Percentiles rank a stretch among this genome's conserved stretches.
phyloP scores from a whole-genome alignment of 2,888 invertebrate genomes.

The Rambutsinella grinnellia region DNA sequence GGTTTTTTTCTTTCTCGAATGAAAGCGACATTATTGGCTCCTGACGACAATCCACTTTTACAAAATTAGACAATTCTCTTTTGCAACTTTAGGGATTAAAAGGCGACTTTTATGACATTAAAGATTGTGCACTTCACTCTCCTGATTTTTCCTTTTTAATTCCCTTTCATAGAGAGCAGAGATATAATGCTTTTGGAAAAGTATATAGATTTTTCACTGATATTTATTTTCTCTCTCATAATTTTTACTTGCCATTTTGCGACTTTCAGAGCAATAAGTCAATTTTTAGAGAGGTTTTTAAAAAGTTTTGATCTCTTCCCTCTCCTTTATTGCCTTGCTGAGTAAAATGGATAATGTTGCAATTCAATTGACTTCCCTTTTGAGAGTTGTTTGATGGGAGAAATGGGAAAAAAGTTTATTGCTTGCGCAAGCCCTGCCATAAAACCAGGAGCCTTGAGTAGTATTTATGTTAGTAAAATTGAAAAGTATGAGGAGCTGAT shows the following conservation, averaged over 20 bases:
- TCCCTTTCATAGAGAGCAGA: no score
- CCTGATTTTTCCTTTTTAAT: not conserved
- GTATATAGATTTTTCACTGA: no score
- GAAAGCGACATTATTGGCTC: not conserved
- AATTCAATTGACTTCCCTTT: constrained; percentile 29
- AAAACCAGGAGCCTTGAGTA: no score
- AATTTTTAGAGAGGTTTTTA: constrained; percentile 45
- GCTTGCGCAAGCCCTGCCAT: constrained; percentile 33
- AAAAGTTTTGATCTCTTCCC: no score
- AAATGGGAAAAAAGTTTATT: constrained; percentile 13
- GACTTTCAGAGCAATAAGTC: constrained; percentile 35
- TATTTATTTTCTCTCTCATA: not conserved
- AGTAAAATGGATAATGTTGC: constrained; percentile 41
- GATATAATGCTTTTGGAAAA: no score
- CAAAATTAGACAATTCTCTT: constrained; percentile 19
- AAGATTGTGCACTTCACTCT: not conserved
- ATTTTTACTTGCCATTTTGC: constrained; percentile 17
- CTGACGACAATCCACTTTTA: not conserved
- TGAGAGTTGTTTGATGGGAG: constrained; percentile 5
- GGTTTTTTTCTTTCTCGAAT: not conserved
- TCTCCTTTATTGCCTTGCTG: constrained; percentile 9
- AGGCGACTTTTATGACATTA: constrained; percentile 29
- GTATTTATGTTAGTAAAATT: no score
- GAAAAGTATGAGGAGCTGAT: no score
- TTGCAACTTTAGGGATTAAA: constrained; percentile 29